phyloP scores from a whole-genome alignment of 2,888 invertebrate genomes.

The Ischnura elegans region DNA sequence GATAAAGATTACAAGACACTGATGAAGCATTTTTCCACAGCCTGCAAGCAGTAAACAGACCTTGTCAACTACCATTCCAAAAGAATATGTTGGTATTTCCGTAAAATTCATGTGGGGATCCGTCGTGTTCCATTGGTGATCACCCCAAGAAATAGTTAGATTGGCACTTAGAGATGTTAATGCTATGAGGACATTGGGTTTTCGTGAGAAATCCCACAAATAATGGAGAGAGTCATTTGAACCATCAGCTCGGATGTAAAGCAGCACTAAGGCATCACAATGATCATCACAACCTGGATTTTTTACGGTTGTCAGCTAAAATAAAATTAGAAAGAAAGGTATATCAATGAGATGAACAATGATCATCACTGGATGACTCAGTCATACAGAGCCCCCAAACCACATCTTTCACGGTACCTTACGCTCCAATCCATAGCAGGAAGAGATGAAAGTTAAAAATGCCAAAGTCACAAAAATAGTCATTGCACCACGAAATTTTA shows the following conservation, averaged over 20 bases:
- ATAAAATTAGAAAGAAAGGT: slow-evolving; percentile 49
- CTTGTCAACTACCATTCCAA: slow-evolving; percentile 82
- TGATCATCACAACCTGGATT: slow-evolving; percentile 76
- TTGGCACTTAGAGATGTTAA: slow-evolving; percentile 78
- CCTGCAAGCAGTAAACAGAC: slow-evolving; percentile 76
- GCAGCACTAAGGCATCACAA: slow-evolving; percentile 75
- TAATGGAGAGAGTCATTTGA: slow-evolving; percentile 83
- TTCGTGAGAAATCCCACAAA: slow-evolving; percentile 84
- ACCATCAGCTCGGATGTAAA: slow-evolving; percentile 82
- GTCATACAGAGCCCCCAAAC: neutral
- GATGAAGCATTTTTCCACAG: neutral
- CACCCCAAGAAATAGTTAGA: slow-evolving; percentile 80
- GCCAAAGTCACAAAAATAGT: neutral
- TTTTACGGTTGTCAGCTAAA: slow-evolving; percentile 74
- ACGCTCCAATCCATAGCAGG: neutral
- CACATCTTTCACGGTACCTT: neutral
- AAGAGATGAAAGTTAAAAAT: neutral
- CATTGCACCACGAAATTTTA: neutral
- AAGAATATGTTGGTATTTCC: slow-evolving; percentile 80
- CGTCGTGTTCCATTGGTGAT: slow-evolving; percentile 74
- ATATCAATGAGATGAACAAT: neutral
- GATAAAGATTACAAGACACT: neutral
- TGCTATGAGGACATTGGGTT: slow-evolving; percentile 81
- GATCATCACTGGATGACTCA: slow-evolving; percentile 40
- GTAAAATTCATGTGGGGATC: slow-evolving; percentile 77